These are phyloP conservation scores for Stichopus chloronotus DNA, from an alignment of 35 echinoderm and acorn worm species.

Conservation along the genomic window DNA sequence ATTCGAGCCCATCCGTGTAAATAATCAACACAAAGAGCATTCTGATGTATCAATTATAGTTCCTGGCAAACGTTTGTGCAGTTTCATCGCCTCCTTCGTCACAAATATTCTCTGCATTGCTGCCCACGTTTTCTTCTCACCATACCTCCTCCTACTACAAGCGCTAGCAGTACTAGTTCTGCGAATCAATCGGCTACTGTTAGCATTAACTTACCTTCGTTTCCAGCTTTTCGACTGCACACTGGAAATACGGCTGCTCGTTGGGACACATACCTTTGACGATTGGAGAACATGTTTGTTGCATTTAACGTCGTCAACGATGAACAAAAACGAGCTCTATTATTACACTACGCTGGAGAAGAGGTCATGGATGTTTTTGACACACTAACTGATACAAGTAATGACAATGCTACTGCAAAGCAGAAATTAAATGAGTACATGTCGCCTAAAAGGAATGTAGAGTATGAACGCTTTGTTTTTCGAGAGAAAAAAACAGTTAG, in stretches of 20 bases:
- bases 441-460: conserved; percentile 56
- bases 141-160: too few relatives aligned
- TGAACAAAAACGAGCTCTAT: conserved; percentile 52
- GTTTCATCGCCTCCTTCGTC: too few relatives aligned
- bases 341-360: conserved; percentile 68
- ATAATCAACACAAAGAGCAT: too few relatives aligned
- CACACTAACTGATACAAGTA: conserved; percentile 59
- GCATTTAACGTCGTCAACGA: conserved; percentile 53
- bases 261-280: conserved; percentile 71
- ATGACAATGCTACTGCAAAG: conserved; percentile 56
- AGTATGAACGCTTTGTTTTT: conserved; percentile 71
- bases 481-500: conserved; percentile 34
- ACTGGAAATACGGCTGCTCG: neutral
- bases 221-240: conserved; percentile 29
- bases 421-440: conserved; percentile 61
- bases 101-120: too few relatives aligned
- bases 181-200: too few relatives aligned
- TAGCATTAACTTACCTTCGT: conserved; percentile 28
- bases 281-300: conserved; percentile 70
- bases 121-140: too few relatives aligned
- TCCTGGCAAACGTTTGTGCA: too few relatives aligned
- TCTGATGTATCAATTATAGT: too few relatives aligned
- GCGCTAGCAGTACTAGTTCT: too few relatives aligned
- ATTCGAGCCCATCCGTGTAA: too few relatives aligned
- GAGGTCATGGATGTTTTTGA: conserved; percentile 82